Base-by-base conservation (phyloP, 2,113 vertebrate genomes). In the Willisornis vidua region DNA sequence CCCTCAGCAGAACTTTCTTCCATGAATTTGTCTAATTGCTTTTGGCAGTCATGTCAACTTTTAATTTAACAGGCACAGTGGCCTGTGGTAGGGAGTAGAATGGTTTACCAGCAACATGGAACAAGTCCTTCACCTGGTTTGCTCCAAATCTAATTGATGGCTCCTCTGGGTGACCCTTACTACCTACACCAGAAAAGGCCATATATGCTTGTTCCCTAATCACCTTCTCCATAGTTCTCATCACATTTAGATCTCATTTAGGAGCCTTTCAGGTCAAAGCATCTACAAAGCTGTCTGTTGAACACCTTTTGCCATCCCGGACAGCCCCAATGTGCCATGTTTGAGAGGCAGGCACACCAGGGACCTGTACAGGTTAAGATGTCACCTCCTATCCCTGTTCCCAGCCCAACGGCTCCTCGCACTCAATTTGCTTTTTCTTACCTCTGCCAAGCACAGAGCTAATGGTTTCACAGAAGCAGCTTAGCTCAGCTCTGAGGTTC, bases 291-390 rank as follows among this genome's bases (percentile, higher is more conserved):
- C 35, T 0, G 0, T 29, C 62, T 43, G 37, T 66, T 72, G 51
- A 43, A 15, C 2, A 13, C 49, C 49, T 93, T 63, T 49, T 75
- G 67, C 52, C 43, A 62, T 0, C 1, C 48, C 1, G 3, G 65
- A 35, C 48, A 81, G 77, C 31, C 57, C 19, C 0, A 0, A 16
- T 1, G 1, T 5, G 3, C 51, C 1, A 1, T 3, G 12, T 59
- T 67, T 67, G 61, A 90, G 39, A 80, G 24, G 51, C 72, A 68
- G 37, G 68, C 49, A 80, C 68, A 58, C 26, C 8, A 5, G 74
- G 39, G 83, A 77, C 65, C n/a, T 73, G 46, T 43, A 74, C 0
- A 0, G 63, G 33, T 43, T 77, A 59, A 71, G 48, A 67, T 26
- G 35, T 59, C 52, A 91, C 52, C 57, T 87, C 43, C 43, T 78